Evolutionary conservation across 2,797 vertebrate species (phyloP), one percentile per base, ranked within the genome.

Genomic region (Trichosurus vulpecula): DNA sequence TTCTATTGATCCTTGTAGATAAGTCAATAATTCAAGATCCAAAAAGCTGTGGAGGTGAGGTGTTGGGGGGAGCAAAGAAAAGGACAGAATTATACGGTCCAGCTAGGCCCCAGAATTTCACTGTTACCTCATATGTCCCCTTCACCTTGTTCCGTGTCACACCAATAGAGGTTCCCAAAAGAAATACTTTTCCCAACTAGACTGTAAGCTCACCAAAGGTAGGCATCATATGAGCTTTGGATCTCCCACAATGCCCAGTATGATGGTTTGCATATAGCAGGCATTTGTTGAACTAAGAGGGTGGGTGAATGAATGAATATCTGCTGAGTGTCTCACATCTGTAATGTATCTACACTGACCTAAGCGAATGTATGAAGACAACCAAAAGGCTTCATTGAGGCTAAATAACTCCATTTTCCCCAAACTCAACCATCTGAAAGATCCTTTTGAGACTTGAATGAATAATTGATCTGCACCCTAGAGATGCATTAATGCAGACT

Each of bases 251-350:
- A 47, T 11, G 61, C 22, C 57, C 94, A 91, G 53, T 22, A n/a
- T 51, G 66, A 19, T 92, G 6, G 19, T 52, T 92, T 27, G 41
- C 10, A 41, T 31, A 61, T 19, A 93, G 25, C 9, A 89, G 22
- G 3, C 41, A 94, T 31, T 22, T 92, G 41, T 56, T 89, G n/a
- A 51, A 91, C 55, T 61, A 25, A 25, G 22, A 47, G 9, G 41
- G n/a, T 81, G 12, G 53, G 47, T 56, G 54, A 91, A 54, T 91
- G 53, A 92, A 91, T 87, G 52, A 94, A 54, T 93, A 19, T 92
- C 81, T 92, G 95, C 35, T 91, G 81, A 87, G 41, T 51, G 2
- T 96, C 87, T 95, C 66, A 52, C 61, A 57, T 92, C n/a, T 95
- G 31, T 91, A 58, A 52, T n/a, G 29, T 51, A 5, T 92, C 92